Evolutionary conservation across 2,888 invertebrate species (phyloP).

Genomic region (Pecten maximus): DNA sequence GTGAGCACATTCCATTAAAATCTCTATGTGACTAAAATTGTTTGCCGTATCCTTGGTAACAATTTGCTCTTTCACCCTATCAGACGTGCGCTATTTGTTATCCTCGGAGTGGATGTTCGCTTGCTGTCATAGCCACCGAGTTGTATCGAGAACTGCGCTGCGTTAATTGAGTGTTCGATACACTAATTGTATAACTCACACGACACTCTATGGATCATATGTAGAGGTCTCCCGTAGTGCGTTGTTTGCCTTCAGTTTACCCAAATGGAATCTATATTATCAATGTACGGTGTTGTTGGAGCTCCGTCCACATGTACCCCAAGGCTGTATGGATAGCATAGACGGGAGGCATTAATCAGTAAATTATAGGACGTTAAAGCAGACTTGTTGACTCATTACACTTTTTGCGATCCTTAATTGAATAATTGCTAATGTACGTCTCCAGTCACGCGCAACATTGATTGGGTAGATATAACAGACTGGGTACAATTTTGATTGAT

Average conservation of each 20-base stretch:
- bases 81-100: slow-evolving; percentile 30
- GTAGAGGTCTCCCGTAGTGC: not conserved
- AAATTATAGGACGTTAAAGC: not conserved
- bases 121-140: slow-evolving; percentile 17
- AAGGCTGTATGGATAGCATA: not conserved
- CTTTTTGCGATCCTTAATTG: not conserved
- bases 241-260: slow-evolving; percentile 7
- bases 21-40: not conserved
- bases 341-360: not conserved
- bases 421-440: not conserved
- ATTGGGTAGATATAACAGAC: no score
- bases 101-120: slow-evolving; percentile 13
- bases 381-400: slow-evolving; percentile 7
- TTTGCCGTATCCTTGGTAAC: slow-evolving; percentile 11
- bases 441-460: no score
- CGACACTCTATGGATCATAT: not conserved
- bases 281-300: not conserved
- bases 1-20: slow-evolving; percentile 3
- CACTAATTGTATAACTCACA: not conserved
- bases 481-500: no score
- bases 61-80: slow-evolving; percentile 7
- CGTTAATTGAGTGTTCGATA: slow-evolving; percentile 15
- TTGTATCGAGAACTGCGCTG: not conserved
- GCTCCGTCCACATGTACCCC: not conserved
- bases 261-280: not conserved